Evolutionary conservation across 2,888 invertebrate genomes (phyloP), one percentile per base, ranked within the genome.

Genomic region (Oscheius sp.): DNA sequence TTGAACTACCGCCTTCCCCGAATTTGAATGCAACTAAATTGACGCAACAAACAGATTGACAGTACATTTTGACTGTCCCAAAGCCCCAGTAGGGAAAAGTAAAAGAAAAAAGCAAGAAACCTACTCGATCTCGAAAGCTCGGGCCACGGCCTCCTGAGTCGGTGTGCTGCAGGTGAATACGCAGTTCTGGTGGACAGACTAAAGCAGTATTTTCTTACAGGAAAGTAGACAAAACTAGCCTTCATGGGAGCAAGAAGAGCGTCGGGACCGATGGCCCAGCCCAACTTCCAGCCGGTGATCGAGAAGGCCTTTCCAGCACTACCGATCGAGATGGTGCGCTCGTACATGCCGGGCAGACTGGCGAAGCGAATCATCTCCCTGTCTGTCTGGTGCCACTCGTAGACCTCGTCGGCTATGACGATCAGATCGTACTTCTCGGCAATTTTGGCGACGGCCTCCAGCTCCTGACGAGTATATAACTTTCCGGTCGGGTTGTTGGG

Each of bases 291-390:
- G 2, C 98, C 98, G 0, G 98, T 99, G 13, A 96, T 95, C 71
- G 96, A 96, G 91, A 98, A 97, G 0, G 96, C 95, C 92, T 98
- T 99, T 0, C 98, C 98, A 0, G 96, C 98, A 33, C 96, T 97
- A 0, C 98, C 96, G 79, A 99, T 93, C 0, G 98, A 97, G 50
- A 99, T 93, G 0, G 98, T 98, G 35, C 97, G 92, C 80, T 99
- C 96, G 94, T 96, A 99, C 98, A 99, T 99, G 21, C 91, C 96
- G 0, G 97, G 97, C 7, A 99, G 90, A 0, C 95, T 94, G 0
- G 95, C 96, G 76, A 98, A 97, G 89, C 96, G 92, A 76, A 96
- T 93, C 85, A 91, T 91, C 90, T 97, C 95, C 86, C 94, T 91
- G 0, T 94, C 94, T 87, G 93, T 96, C 11, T 95, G 94, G 89